Evolutionary conservation across 1,140 invertebrate species (phyloP).

Genomic region (Diachasma alloeum): DNA sequence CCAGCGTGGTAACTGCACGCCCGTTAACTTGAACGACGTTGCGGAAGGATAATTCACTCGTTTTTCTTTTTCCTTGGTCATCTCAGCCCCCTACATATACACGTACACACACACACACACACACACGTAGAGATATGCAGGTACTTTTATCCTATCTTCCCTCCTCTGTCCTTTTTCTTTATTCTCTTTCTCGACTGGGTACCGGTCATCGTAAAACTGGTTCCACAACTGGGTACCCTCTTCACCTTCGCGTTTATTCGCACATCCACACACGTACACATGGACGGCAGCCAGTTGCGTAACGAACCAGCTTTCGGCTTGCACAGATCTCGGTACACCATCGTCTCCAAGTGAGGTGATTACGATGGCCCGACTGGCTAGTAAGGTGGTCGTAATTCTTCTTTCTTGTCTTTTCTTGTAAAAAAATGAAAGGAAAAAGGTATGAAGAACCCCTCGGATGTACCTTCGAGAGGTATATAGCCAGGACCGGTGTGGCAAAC

Average conservation of each 20-base stretch:
- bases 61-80: conserved; percentile 11
- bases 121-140: background rate
- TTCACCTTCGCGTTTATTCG: background rate
- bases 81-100: background rate
- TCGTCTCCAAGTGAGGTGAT: background rate
- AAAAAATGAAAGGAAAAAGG: background rate
- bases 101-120: background rate
- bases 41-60: conserved; percentile 53
- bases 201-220: conserved; percentile 13
- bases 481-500: background rate
- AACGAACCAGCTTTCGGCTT: conserved; percentile 37
- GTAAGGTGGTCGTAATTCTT: conserved; percentile 34
- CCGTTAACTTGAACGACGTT: conserved; percentile 35
- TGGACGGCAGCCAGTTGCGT: conserved; percentile 6
- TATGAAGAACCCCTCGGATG: background rate
- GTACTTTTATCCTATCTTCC: background rate
- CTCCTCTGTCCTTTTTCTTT: background rate
- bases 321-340: conserved; percentile 26
- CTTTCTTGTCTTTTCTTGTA: background rate
- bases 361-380: background rate
- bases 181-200: background rate
- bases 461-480: conserved; percentile 16
- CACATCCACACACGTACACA: background rate
- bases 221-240: conserved; percentile 28
- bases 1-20: conserved; percentile 5